Evolutionary conservation across 2,113 vertebrate species (phyloP).

Genomic region (Emydura subglobosa): DNA sequence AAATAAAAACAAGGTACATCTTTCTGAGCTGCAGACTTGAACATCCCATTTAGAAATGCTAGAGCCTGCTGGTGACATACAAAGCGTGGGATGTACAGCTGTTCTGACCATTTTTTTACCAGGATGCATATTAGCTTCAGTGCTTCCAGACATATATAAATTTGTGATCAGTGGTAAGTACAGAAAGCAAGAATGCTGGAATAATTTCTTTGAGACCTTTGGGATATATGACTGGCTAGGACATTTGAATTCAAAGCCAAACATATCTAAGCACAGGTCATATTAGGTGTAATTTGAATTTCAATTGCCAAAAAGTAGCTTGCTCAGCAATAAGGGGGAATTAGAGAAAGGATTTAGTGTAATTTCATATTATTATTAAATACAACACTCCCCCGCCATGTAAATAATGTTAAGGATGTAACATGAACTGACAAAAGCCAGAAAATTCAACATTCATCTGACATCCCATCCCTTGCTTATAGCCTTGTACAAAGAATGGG

Average conservation of each 20-base stretch:
- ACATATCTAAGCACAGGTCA: constrained; percentile 28
- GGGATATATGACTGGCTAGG: constrained; percentile 57
- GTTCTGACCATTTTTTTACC: not conserved
- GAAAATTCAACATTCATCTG: constrained; percentile 42
- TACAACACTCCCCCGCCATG: not conserved
- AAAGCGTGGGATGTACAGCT: constrained; percentile 23
- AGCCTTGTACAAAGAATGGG: constrained; percentile 34
- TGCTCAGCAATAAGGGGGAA: constrained; percentile 72
- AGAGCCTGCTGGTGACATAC: constrained; percentile 21
- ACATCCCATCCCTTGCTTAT: constrained; percentile 36
- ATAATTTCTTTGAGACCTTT: constrained; percentile 59
- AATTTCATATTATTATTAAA: constrained; percentile 75
- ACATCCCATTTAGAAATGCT: constrained; percentile 26
- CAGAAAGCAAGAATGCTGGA: constrained; percentile 58
- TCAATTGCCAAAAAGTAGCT: constrained; percentile 64
- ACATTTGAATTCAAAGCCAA: constrained; percentile 66
- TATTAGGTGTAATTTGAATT: constrained; percentile 54
- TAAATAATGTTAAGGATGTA: constrained; percentile 61
- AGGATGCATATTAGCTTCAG: not conserved
- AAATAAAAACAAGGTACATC: not conserved
- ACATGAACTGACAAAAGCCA: constrained; percentile 63
- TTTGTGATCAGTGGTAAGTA: constrained; percentile 12
- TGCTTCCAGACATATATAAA: constrained; percentile 41
- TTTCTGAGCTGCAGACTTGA: not conserved
- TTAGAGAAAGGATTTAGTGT: constrained; percentile 28